Base-by-base conservation (phyloP, 2,888 invertebrate species). In the Chironomus tentans region DNA sequence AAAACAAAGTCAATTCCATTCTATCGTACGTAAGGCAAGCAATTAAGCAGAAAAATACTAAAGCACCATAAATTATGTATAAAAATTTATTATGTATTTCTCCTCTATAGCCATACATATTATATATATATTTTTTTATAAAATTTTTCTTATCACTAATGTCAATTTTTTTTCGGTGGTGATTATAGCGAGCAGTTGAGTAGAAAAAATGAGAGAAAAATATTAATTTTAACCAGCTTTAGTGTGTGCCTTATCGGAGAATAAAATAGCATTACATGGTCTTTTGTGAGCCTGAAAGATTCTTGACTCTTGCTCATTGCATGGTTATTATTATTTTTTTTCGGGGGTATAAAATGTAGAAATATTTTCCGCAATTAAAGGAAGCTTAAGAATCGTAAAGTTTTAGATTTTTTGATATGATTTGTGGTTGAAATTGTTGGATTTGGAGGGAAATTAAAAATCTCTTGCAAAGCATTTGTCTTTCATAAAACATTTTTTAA, bases 111-210 rank as follows among this genome's bases (percentile, higher is more conserved):
- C 70, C n/a, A 38, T 68, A 15, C 13, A 15, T 38, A 15, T 15
- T 47, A 70, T 47, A 70, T 70, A 70, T 28, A 13, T 18, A 47
- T 38, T 38, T 21, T 70, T 38, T 62, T n/a, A 15, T 13, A 50
- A 71, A 38, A 18, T 61, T 7, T 18, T 73, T 68, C 74, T 74
- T 74, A 74, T 74, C 74, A 74, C 28, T 22, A 28, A 74, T 74
- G 65, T 74, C 74, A 74, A 68, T 74, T 74, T 73, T 71, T 74
- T 68, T 22, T 21, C 62, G 22, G 21, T 56, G 62, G 74, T 47
- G 74, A 74, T 74, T 74, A 74, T 62, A 18, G 61, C 38, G 38
- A 38, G 38, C 38, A 56, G 56, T 56, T 4, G 56, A 56, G 56
- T 56, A 18, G 15, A 56, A 56, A 15, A 10, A 56, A 5, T 18